These are phyloP conservation scores for Sycophila sp. DNA, from an alignment of 1,140 invertebrate species.

Conservation along the genomic window DNA sequence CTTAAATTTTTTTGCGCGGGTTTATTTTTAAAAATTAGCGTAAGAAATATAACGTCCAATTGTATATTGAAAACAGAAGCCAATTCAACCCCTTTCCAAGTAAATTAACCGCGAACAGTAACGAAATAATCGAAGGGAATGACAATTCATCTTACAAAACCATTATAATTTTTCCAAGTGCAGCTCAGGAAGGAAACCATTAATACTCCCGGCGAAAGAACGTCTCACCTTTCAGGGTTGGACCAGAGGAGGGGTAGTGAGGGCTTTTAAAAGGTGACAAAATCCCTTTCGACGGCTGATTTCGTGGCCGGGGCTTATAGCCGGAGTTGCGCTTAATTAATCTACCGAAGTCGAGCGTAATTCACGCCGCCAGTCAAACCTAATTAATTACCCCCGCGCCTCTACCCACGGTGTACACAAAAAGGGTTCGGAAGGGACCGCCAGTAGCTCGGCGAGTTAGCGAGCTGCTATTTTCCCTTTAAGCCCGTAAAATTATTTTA, in stretches of 20 bases:
- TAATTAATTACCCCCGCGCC: constrained; percentile 60
- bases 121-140: too few species aligned
- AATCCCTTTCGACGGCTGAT: constrained; percentile 52
- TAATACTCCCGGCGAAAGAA: constrained; percentile 18
- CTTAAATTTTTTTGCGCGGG: neutral
- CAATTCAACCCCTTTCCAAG: too few species aligned
- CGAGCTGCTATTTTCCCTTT: too few species aligned
- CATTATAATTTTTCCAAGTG: neutral
- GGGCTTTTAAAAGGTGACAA: constrained; percentile 61
- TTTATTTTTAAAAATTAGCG: too few species aligned
- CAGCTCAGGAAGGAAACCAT: neutral
- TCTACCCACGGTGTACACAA: constrained; percentile 15
- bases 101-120: too few species aligned
- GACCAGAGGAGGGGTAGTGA: neutral
- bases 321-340: constrained; percentile 64
- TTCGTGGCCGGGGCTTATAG: constrained; percentile 44
- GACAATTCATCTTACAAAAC: neutral
- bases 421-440: constrained; percentile 15
- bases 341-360: constrained; percentile 54
- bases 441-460: too few species aligned
- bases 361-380: constrained; percentile 64
- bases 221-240: constrained; percentile 9
- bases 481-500: too few species aligned
- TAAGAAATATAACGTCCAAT: too few species aligned
- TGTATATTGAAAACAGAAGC: too few species aligned